Conservation (phyloP, 2,113 vertebrate genomes). For the Malaclemys terrapin region DNA sequence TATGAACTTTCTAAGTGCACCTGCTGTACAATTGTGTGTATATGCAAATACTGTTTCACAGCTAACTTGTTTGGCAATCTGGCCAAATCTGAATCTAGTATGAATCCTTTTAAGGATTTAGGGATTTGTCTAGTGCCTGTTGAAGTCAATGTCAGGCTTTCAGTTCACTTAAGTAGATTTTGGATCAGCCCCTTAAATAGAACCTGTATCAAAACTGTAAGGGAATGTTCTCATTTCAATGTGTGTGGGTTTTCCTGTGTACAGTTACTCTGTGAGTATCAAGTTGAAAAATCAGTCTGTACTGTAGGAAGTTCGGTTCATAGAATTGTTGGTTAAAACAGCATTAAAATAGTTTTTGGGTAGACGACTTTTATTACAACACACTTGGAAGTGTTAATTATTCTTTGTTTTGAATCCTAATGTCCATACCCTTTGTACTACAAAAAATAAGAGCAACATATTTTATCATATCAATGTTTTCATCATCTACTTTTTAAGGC, state of each 20-base stretch:
- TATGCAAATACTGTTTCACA: background rate
- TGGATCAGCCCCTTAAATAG: background rate
- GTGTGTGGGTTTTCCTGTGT: background rate
- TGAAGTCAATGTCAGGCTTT: background rate
- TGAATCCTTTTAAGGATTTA: background rate
- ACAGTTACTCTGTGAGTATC: background rate
- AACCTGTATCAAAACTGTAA: background rate
- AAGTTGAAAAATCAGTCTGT: background rate
- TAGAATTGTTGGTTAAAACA: background rate
- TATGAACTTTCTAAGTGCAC: background rate
- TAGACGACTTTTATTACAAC: background rate
- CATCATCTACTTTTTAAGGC: background rate
- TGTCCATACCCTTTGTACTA: background rate
- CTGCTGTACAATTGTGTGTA: background rate
- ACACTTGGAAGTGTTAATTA: background rate
- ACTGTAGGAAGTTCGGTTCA: background rate
- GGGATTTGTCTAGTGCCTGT: background rate
- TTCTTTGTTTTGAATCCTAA: background rate
- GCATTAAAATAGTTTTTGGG: background rate
- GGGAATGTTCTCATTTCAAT: background rate
- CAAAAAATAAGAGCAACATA: background rate
- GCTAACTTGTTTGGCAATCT: background rate
- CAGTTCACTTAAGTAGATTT: background rate
- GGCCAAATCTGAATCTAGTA: background rate
- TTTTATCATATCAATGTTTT: background rate